Conservation (phyloP, 2,888 invertebrate genomes). For the Spicauda simplicius region DNA sequence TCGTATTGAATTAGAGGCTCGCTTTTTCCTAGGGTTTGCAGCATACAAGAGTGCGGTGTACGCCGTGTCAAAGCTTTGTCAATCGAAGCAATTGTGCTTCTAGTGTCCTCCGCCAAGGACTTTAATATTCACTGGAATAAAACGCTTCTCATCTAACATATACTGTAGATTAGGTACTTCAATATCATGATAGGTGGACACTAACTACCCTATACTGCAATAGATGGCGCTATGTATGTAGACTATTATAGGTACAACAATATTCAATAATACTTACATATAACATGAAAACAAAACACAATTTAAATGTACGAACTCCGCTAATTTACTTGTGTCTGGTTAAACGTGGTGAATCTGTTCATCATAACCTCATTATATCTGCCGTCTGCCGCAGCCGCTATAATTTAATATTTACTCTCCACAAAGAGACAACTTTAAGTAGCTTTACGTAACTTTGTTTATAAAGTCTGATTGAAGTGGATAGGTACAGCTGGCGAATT, state of each 20-base stretch:
- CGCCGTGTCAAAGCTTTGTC: too few relatives aligned
- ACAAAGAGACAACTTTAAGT: constrained; percentile 3
- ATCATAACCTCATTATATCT: constrained; percentile 7
- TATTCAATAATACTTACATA: not conserved
- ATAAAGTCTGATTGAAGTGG: constrained; percentile 2
- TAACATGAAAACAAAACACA: not conserved
- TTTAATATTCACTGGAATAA: too few relatives aligned
- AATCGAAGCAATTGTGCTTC: too few relatives aligned
- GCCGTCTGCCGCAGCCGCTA: not conserved
- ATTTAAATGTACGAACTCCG: not conserved
- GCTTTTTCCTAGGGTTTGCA: too few relatives aligned
- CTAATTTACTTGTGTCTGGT: not conserved
- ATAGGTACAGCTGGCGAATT: not conserved
- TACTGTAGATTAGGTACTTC: too few relatives aligned
- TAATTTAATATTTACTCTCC: constrained; percentile 4
- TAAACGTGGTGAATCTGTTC: not conserved
- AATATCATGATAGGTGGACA: too few relatives aligned
- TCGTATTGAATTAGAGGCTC: too few relatives aligned
- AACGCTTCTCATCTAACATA: too few relatives aligned
- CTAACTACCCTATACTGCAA: too few relatives aligned
- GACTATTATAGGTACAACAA: not conserved
- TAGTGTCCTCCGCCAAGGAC: too few relatives aligned
- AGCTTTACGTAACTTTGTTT: constrained; percentile 8
- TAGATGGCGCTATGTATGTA: too few relatives aligned
- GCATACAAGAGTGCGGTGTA: too few relatives aligned